Evolutionary conservation across 1,140 invertebrate species (phyloP), one percentile per base, ranked within the genome.

Genomic region (Camponotus pennsylvanicus): DNA sequence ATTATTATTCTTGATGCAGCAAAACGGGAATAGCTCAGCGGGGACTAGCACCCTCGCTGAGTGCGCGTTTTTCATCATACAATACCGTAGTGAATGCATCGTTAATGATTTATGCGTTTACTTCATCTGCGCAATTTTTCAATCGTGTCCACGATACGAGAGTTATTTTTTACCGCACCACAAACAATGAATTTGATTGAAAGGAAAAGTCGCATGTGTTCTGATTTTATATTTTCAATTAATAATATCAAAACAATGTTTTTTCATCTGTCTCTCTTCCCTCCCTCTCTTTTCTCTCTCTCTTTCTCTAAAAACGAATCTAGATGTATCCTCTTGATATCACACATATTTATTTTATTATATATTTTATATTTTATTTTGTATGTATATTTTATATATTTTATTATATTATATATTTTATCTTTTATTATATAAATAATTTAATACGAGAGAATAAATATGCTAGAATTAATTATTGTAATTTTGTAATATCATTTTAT

Each of bases 1-100:
- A 73, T 82, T 82, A 82, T 82, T 82, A 82, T 82, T 59, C 67
- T 73, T 57, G 52, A n/a, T 52, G 21, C 37, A 18, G 34, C 37
- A 11, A 27, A 82, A 71, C 37, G 27, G 5, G 11, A 15, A 78
- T 45, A 27, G 59, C 8, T 15, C 75, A n/a, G 1, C 27, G 27
- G 27, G 27, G 27, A 27, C 27, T 27, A 75, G 2, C 52, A 57
- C 1, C 40, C n/a, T 7, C 34, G 45, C 13, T 8, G 64, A 61
- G 2, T 13, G 45, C 34, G 52, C 5, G 34, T 40, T 67, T 69
- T 80, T 18, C 15, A 27, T 42, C 49, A 5, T 15, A 15, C 49
- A 52, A 52, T 15, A 55, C 13, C 27, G 15, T 3, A n/a, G 42
- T 21, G 37, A 13, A 21, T 61, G 21, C 55, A 34, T 55, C 77